Evolutionary conservation across 2,888 invertebrate species (phyloP).

Genomic region (Drosophila prolongata): DNA sequence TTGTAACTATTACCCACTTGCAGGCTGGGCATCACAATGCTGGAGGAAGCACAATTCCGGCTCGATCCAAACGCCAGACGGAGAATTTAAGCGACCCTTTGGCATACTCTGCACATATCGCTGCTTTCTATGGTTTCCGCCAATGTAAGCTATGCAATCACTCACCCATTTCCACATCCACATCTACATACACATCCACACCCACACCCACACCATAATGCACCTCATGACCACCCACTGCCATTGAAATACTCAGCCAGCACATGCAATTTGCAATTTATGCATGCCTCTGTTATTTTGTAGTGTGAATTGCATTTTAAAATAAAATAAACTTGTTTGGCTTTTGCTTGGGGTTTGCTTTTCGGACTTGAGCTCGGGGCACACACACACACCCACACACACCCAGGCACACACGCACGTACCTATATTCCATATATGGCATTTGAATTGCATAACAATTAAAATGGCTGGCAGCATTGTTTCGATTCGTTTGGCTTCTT

Average conservation of each 20-base stretch:
- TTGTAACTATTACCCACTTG: not conserved
- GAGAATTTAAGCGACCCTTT: conserved; percentile 83
- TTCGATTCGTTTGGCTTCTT: conserved; percentile 25
- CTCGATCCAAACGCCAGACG: conserved; percentile 83
- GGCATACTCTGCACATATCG: conserved; percentile 84
- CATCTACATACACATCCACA: not conserved
- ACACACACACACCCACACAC: too few species aligned
- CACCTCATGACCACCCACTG: conserved; percentile 4
- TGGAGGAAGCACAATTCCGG: conserved; percentile 83
- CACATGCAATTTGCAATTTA: conserved; percentile 63
- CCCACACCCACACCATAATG: not conserved
- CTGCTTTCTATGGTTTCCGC: conserved; percentile 83
- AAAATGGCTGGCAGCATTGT: conserved; percentile 61
- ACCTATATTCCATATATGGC: conserved; percentile 3
- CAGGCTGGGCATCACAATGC: conserved; percentile 83
- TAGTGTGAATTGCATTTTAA: conserved; percentile 75
- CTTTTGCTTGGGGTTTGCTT: conserved; percentile 32
- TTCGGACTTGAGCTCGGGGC: conserved; percentile 23
- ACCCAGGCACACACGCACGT: not conserved
- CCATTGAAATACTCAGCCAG: conserved; percentile 23
- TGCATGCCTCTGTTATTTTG: conserved; percentile 62
- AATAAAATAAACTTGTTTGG: conserved; percentile 62
- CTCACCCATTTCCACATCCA: not conserved
- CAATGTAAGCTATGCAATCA: conserved; percentile 80
- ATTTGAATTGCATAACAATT: conserved; percentile 71